Evolutionary conservation across 2,113 vertebrate genomes (phyloP).

Genomic region (Turnix velox): DNA sequence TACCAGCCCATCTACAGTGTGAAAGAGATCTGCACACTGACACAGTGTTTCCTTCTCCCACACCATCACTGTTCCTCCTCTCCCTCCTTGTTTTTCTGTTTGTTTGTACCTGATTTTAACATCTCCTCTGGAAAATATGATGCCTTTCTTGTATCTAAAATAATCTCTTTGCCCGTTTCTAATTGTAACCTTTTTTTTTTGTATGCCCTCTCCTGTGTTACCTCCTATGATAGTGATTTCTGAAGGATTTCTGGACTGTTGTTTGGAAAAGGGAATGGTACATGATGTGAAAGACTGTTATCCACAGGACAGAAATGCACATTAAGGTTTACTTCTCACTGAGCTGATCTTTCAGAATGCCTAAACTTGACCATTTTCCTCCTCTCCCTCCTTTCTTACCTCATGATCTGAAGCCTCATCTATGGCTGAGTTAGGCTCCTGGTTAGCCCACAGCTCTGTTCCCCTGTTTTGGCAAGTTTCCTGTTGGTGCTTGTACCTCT

Average conservation of each 20-base stretch:
- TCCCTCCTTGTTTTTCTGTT: not conserved
- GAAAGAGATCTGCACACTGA: not conserved
- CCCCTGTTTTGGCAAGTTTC: not conserved
- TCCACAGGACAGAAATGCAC: not conserved
- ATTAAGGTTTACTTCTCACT: not conserved
- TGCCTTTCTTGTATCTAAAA: not conserved
- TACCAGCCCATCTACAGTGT: rapidly evolving
- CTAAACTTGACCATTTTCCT: not conserved
- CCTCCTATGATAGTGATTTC: not conserved
- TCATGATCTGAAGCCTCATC: not conserved
- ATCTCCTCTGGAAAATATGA: not conserved
- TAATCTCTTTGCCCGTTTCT: not conserved
- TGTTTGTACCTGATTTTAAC: not conserved
- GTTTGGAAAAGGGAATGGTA: not conserved
- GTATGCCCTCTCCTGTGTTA: not conserved
- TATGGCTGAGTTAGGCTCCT: not conserved
- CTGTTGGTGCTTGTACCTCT: not conserved
- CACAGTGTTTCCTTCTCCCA: not conserved
- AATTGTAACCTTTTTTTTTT: not conserved
- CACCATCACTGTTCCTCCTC: not conserved
- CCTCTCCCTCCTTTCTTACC: not conserved
- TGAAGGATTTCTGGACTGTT: not conserved
- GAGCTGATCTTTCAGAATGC: not conserved
- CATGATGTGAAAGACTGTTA: not conserved
- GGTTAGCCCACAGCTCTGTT: not conserved